Evolutionary conservation across 2,797 vertebrate species (phyloP).

Genomic region (Delichon dasypus): DNA sequence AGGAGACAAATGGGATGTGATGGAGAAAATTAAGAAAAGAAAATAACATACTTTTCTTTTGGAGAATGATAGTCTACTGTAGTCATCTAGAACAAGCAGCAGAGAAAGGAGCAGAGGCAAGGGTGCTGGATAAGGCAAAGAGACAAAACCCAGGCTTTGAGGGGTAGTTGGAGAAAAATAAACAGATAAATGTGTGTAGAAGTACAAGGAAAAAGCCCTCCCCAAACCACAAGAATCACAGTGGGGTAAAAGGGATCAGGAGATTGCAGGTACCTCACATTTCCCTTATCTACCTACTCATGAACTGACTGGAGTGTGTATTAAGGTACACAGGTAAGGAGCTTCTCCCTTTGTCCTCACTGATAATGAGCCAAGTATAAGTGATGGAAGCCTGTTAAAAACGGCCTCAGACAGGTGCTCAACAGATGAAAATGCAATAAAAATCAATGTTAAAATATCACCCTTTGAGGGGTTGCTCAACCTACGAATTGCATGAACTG

Average conservation of each 20-base stretch:
- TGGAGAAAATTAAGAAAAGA: neutral
- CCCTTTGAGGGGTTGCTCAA: neutral
- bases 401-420: conserved; percentile 25
- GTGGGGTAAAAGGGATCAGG: neutral
- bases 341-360: conserved; percentile 8
- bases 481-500: neutral
- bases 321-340: neutral
- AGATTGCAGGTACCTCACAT: neutral
- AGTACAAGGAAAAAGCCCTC: neutral
- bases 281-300: neutral
- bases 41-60: neutral
- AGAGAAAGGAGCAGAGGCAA: neutral
- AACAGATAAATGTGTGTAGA: neutral
- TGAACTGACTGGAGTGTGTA: neutral
- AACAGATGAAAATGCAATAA: conserved; percentile 48
- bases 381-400: conserved; percentile 21
- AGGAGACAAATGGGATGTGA: neutral
- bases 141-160: neutral
- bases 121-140: neutral
- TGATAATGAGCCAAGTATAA: conserved; percentile 17
- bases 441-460: conserved; percentile 58
- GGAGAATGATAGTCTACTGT: neutral
- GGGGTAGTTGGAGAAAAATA: neutral
- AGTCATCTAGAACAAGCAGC: neutral
- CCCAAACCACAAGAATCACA: neutral